These are phyloP conservation scores for Chymomyza costata DNA, from an alignment of 1,140 invertebrate genomes.

Conservation along the genomic window DNA sequence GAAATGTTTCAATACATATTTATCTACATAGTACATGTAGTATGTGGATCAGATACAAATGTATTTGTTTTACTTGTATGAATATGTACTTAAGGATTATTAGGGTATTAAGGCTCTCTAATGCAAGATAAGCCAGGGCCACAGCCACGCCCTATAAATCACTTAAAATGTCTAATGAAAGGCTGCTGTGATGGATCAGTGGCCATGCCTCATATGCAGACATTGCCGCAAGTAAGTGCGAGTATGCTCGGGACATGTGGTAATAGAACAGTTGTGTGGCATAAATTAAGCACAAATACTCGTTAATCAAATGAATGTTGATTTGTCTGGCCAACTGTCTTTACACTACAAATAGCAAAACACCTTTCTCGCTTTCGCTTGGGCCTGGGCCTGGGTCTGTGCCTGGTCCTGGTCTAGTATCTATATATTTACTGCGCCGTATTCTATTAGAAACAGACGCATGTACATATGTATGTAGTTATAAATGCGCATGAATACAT, in stretches of 20 bases:
- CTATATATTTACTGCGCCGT: too few species aligned
- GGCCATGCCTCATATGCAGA: too few species aligned
- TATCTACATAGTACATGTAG: background rate
- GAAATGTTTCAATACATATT: slow-evolving; percentile 27
- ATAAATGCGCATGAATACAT: slow-evolving; percentile 67
- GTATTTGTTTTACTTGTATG: slow-evolving; percentile 5
- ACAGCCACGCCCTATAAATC: slow-evolving; percentile 36
- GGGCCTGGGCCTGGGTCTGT: slow-evolving; percentile 1
- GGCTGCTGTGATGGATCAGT: slow-evolving; percentile 51
- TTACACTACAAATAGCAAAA: too few species aligned
- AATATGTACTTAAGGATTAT: slow-evolving; percentile 68
- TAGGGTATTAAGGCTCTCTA: slow-evolving; percentile 66
- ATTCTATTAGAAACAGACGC: too few species aligned
- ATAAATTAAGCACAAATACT: slow-evolving; percentile 67
- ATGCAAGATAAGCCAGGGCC: slow-evolving; percentile 41
- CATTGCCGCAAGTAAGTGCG: background rate
- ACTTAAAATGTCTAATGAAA: slow-evolving; percentile 25
- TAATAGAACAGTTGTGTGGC: slow-evolving; percentile 41
- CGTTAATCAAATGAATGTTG: slow-evolving; percentile 68
- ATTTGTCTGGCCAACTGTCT: slow-evolving; percentile 18
- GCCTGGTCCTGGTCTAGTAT: too few species aligned
- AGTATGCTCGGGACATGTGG: slow-evolving; percentile 5
- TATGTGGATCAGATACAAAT: background rate
- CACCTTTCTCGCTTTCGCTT: slow-evolving; percentile 10
- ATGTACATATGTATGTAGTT: slow-evolving; percentile 9